Conservation (phyloP, 2,797 vertebrate genomes). For the Decapterus maruadsi region DNA sequence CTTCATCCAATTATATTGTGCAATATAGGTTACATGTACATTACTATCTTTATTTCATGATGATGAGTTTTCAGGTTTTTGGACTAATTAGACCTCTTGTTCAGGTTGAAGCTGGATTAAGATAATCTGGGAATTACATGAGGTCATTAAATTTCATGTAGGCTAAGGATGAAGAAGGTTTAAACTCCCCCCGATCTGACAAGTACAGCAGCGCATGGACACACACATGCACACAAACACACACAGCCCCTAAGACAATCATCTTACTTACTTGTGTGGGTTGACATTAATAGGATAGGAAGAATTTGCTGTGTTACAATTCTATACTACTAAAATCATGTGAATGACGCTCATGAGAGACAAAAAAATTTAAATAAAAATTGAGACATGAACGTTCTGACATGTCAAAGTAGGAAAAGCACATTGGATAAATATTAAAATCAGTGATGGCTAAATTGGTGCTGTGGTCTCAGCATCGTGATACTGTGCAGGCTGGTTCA, state of each 20-base stretch:
- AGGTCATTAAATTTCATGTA: constrained; percentile 11
- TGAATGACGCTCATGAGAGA: background rate
- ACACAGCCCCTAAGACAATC: background rate
- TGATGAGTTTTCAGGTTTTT: background rate
- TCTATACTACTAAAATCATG: background rate
- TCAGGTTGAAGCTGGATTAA: background rate
- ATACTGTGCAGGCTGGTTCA: background rate
- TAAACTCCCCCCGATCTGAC: background rate
- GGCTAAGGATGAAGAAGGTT: constrained; percentile 6
- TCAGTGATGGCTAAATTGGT: background rate
- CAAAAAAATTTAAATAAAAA: no score
- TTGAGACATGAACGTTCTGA: background rate
- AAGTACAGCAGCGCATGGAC: background rate
- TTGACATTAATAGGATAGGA: background rate
- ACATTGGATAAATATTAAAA: background rate
- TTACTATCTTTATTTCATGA: background rate
- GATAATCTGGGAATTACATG: background rate
- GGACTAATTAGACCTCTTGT: constrained; percentile 12
- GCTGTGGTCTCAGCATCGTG: background rate
- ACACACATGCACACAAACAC: background rate
- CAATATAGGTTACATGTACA: background rate
- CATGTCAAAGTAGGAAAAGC: background rate
- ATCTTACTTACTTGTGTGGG: background rate
- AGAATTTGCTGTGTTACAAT: background rate
- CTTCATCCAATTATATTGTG: background rate